Evolutionary conservation across 1,140 invertebrate genomes (phyloP).

Genomic region (Gonatopus flavifemur): DNA sequence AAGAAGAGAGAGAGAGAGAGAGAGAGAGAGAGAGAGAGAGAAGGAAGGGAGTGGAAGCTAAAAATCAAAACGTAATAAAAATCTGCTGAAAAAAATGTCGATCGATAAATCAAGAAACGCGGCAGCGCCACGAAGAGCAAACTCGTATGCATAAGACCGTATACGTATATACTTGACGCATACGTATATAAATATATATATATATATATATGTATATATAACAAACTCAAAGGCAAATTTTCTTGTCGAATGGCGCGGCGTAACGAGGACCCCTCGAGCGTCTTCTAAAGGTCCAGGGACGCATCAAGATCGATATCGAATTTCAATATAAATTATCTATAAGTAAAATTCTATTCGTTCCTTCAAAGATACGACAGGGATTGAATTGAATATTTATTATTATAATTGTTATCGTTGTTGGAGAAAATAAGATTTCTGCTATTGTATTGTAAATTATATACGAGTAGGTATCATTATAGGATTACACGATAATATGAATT

Average conservation of each 20-base stretch:
- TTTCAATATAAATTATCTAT: too few relatives aligned
- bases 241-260: constrained; percentile 33
- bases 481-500: too few relatives aligned
- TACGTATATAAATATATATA: neutral
- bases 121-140: neutral
- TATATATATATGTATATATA: neutral
- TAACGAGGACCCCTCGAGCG: constrained; percentile 22
- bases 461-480: too few relatives aligned
- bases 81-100: constrained; percentile 42
- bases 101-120: constrained; percentile 45
- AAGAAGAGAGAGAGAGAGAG: neutral
- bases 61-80: constrained; percentile 50
- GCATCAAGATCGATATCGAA: constrained; percentile 4
- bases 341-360: too few relatives aligned
- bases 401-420: too few relatives aligned
- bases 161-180: neutral
- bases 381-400: too few relatives aligned
- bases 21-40: too few relatives aligned
- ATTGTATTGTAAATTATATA: too few relatives aligned
- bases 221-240: constrained; percentile 37
- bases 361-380: too few relatives aligned
- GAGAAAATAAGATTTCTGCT: too few relatives aligned
- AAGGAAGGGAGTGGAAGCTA: constrained; percentile 14
- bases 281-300: constrained; percentile 11
- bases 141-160: neutral